phyloP scores from a whole-genome alignment of 2,888 invertebrate genomes.

The Cephus pulcher region DNA sequence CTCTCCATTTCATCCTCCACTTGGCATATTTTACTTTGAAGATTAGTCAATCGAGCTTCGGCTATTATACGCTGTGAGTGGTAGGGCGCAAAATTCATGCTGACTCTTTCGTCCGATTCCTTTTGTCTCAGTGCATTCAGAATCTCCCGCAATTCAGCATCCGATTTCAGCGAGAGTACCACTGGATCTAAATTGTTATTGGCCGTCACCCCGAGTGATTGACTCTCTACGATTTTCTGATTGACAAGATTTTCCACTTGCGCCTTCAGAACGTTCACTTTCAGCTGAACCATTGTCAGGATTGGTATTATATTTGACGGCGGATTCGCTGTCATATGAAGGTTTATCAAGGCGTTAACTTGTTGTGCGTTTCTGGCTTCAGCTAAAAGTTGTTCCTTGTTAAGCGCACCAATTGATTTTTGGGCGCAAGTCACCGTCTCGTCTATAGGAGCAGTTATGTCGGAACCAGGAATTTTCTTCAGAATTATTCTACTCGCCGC shows the following conservation, averaged over 20 bases:
- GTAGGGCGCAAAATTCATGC: constrained; percentile 53
- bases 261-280: constrained; percentile 54
- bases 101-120: constrained; percentile 57
- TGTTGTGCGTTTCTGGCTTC: constrained; percentile 54
- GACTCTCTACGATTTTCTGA: constrained; percentile 48
- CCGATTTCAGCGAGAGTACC: constrained; percentile 46
- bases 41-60: constrained; percentile 46
- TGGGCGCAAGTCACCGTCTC: constrained; percentile 53
- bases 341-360: constrained; percentile 54
- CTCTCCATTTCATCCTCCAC: constrained; percentile 53
- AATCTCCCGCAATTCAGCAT: constrained; percentile 55
- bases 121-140: constrained; percentile 47
- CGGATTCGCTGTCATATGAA: constrained; percentile 54
- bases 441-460: constrained; percentile 48
- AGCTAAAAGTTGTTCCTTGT: constrained; percentile 53
- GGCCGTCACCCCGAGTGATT: constrained; percentile 40
- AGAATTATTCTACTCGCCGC: constrained; percentile 53
- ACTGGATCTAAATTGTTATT: constrained; percentile 42
- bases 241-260: constrained; percentile 51
- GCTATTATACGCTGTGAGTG: constrained; percentile 51
- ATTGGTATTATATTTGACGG: constrained; percentile 52
- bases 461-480: constrained; percentile 53
- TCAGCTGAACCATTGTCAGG: constrained; percentile 55
- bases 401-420: constrained; percentile 39
- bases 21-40: constrained; percentile 54